These are phyloP conservation scores for Troides helena DNA, from an alignment of 2,888 invertebrate genomes.

Conservation along the genomic window DNA sequence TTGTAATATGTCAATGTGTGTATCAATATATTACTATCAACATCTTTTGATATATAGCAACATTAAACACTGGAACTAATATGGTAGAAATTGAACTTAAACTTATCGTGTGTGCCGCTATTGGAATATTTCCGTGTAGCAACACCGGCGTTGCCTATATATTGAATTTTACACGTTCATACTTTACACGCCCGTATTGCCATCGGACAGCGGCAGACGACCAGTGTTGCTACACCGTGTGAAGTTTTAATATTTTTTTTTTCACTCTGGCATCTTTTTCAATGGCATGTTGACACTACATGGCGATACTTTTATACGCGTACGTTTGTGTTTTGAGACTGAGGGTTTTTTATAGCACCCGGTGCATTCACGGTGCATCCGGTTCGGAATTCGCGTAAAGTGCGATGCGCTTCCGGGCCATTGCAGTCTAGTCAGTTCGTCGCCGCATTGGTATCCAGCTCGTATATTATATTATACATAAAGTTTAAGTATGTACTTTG, in stretches of 20 bases:
- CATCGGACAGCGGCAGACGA: neutral
- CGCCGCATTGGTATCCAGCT: conserved; percentile 9
- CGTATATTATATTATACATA: conserved; percentile 38
- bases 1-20: no score
- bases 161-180: conserved; percentile 14
- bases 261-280: neutral
- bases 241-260: neutral
- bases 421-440: conserved; percentile 7
- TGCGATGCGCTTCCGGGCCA: neutral
- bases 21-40: no score
- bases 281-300: neutral
- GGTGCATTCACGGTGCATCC: neutral
- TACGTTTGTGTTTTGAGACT: conserved; percentile 12
- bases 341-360: conserved; percentile 2
- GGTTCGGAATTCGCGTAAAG: neutral
- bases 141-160: neutral
- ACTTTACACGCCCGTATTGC: conserved; percentile 8
- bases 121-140: neutral
- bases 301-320: neutral
- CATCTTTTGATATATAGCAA: no score
- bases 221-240: conserved; percentile 11
- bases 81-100: no score
- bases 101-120: no score
- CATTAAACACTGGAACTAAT: no score
- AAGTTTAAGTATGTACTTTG: conserved; percentile 44